phyloP scores from a whole-genome alignment of 2,888 invertebrate genomes.

The Chaitophorus viminalis region DNA sequence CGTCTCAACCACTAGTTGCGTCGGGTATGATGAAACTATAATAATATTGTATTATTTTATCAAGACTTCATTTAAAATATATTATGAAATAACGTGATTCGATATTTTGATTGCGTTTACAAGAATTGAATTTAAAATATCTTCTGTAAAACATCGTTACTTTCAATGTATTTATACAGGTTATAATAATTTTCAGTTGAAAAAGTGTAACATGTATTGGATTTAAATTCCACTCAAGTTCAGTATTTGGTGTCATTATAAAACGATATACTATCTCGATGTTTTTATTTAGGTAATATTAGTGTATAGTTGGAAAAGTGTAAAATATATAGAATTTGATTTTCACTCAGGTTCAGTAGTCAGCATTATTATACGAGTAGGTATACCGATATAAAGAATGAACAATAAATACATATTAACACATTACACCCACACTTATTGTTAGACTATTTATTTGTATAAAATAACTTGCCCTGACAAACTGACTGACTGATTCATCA shows the following conservation, averaged over 20 bases:
- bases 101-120: slow-evolving; percentile 6
- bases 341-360: neutral
- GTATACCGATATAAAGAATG: no score
- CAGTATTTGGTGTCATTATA: neutral
- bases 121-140: slow-evolving; percentile 29
- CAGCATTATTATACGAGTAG: neutral
- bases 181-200: neutral
- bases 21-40: neutral
- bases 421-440: neutral
- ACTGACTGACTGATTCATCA: no score
- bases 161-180: neutral
- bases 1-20: neutral
- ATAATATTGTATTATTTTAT: neutral
- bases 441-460: no score
- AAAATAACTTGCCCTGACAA: no score
- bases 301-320: no score
- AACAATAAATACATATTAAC: neutral
- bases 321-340: neutral
- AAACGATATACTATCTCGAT: no score
- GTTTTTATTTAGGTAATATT: no score
- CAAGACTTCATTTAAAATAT: neutral
- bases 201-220: neutral
- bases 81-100: neutral
- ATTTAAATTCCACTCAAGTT: neutral
- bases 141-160: neutral